phyloP scores from a whole-genome alignment of 2,797 vertebrate species.

The Craterocephalus amniculus region DNA sequence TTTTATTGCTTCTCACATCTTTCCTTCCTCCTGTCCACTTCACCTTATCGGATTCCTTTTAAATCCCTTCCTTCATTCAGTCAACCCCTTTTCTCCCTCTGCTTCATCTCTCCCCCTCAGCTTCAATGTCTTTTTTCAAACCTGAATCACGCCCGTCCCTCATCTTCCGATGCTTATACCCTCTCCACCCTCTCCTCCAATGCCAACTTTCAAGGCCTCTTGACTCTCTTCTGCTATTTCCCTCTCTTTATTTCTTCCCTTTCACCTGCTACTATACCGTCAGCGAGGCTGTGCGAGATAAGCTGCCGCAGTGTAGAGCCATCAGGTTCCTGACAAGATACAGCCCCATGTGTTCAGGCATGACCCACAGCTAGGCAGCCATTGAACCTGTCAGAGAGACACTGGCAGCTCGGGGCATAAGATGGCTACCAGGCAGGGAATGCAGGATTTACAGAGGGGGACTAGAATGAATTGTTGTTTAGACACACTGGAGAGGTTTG shows the following conservation, averaged over 20 bases:
- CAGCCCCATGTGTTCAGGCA: constrained; percentile 61
- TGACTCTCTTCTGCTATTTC: constrained; percentile 16
- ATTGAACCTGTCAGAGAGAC: constrained; percentile 73
- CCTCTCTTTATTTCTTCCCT: constrained; percentile 22
- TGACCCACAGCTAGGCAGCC: constrained; percentile 67
- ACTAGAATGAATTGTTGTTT: constrained; percentile 71
- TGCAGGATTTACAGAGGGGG: constrained; percentile 39
- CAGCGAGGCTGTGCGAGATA: constrained; percentile 67
- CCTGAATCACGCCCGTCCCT: constrained; percentile 22
- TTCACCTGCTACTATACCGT: constrained; percentile 59
- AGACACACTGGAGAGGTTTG: constrained; percentile 64
- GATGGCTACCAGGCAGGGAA: constrained; percentile 61
- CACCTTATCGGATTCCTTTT: constrained; percentile 44
- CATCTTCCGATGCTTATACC: constrained; percentile 29
- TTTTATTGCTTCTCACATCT: constrained; percentile 36
- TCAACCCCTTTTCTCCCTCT: constrained; percentile 14
- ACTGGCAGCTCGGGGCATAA: constrained; percentile 60
- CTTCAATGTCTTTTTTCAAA: constrained; percentile 33
- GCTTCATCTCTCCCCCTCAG: constrained; percentile 31
- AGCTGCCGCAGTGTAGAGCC: constrained; percentile 69
- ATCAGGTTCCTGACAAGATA: constrained; percentile 75
- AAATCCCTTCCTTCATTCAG: constrained; percentile 56
- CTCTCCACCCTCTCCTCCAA: constrained; percentile 3
- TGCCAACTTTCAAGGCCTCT: constrained; percentile 33
- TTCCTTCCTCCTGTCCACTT: constrained; percentile 33